phyloP scores from a whole-genome alignment of 2,888 invertebrate species.

The Mactromeris polynyma region DNA sequence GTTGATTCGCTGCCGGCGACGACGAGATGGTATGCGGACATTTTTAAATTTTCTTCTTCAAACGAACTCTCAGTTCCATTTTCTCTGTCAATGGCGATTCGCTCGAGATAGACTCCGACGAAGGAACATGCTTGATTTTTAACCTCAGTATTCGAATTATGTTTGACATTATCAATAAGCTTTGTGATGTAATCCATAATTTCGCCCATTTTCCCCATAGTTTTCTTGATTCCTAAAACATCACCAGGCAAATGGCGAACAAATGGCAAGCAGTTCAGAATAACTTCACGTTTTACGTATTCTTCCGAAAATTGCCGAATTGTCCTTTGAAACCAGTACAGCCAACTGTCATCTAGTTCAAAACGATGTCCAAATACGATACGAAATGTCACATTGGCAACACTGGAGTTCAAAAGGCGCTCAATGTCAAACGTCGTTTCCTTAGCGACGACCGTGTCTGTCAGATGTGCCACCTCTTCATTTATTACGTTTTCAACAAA shows the following conservation, averaged over 20 bases:
- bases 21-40: constrained; percentile 37
- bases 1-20: constrained; percentile 50
- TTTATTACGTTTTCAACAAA: constrained; percentile 45
- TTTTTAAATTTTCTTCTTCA: constrained; percentile 21
- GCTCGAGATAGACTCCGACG: constrained; percentile 15
- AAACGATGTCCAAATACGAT: constrained; percentile 48
- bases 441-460: neutral
- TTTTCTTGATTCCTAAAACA: constrained; percentile 25
- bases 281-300: constrained; percentile 12
- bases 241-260: constrained; percentile 20
- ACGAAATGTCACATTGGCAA: constrained; percentile 43
- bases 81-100: neutral
- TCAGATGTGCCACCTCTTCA: constrained; percentile 24
- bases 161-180: constrained; percentile 23
- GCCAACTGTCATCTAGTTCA: constrained; percentile 35
- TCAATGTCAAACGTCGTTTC: constrained; percentile 40
- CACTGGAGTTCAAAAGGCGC: constrained; percentile 26
- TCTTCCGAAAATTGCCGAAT: constrained; percentile 12
- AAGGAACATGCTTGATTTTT: constrained; percentile 3
- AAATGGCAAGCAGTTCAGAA: constrained; percentile 40
- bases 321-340: constrained; percentile 14
- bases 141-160: neutral
- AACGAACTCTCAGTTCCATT: constrained; percentile 22
- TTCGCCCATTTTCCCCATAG: neutral
- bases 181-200: constrained; percentile 8